Conservation (phyloP, 2,797 vertebrate genomes). For the Petrocephalus schoutedeni region DNA sequence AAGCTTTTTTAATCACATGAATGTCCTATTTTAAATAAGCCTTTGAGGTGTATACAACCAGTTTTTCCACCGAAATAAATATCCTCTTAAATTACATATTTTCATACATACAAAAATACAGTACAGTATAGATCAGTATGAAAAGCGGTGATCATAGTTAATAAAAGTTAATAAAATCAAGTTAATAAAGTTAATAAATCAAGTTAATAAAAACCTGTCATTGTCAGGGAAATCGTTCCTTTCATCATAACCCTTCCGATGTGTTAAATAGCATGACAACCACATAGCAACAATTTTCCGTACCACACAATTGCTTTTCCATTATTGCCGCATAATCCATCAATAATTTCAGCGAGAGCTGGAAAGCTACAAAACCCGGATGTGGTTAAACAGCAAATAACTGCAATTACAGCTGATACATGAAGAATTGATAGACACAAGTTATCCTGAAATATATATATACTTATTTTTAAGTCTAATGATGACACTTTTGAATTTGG, state of each 20-base stretch:
- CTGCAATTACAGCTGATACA: background rate
- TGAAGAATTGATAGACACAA: background rate
- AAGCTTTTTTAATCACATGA: background rate
- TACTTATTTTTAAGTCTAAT: too few species aligned
- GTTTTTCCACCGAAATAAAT: background rate
- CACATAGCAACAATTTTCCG: background rate
- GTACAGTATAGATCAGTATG: background rate
- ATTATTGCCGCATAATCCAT: slow-evolving; percentile 20
- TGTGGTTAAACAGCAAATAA: background rate
- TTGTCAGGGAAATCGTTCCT: background rate
- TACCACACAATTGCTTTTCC: slow-evolving; percentile 9
- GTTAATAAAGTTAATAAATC: too few species aligned
- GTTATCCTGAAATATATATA: background rate
- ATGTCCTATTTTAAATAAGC: background rate
- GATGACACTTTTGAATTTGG: background rate
- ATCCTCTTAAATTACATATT: background rate
- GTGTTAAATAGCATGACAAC: background rate
- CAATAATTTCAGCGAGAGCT: slow-evolving; percentile 20
- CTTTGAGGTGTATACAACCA: background rate
- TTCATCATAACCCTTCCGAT: background rate
- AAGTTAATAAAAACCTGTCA: background rate
- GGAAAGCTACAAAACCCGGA: background rate
- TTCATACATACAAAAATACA: background rate
- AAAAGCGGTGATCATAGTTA: background rate
- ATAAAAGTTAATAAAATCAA: too few species aligned